These are phyloP conservation scores for Lepidothrix coronata DNA, from an alignment of 2,113 vertebrate genomes.

Conservation along the genomic window DNA sequence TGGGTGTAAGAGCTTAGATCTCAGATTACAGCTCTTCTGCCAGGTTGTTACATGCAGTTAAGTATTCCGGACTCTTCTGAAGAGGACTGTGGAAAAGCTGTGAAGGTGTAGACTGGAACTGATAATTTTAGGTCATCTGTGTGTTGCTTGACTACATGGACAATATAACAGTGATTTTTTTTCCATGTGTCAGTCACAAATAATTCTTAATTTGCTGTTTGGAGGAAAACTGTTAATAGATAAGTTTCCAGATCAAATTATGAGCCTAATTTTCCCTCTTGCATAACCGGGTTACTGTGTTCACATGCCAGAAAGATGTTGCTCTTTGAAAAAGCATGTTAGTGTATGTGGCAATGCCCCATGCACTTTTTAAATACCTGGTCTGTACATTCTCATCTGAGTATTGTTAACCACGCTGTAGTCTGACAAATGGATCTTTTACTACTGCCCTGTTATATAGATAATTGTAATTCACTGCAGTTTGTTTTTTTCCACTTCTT, in stretches of 20 bases:
- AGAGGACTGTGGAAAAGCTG: not conserved
- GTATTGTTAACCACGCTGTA: not conserved
- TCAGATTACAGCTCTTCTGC: not conserved
- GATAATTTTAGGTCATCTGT: not conserved
- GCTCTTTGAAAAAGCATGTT: conserved; percentile 41
- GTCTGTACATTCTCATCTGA: conserved; percentile 3
- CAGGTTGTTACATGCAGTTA: not conserved
- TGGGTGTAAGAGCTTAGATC: not conserved
- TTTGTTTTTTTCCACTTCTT: conserved; percentile 22
- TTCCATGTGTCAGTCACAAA: not conserved
- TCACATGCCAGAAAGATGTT: conserved; percentile 20
- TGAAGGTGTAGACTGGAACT: not conserved
- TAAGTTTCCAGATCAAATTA: not conserved
- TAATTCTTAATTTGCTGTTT: not conserved
- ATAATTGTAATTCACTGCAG: conserved; percentile 27
- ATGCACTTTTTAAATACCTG: conserved; percentile 31
- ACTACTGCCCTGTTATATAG: conserved; percentile 8
- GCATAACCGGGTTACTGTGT: conserved; percentile 25
- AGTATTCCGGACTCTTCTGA: not conserved
- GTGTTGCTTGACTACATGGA: not conserved
- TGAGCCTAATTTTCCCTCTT: conserved; percentile 6
- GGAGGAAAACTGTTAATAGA: not conserved
- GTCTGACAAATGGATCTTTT: conserved; percentile 27
- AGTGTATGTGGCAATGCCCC: conserved; percentile 14
- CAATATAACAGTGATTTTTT: not conserved